phyloP scores from a whole-genome alignment of 2,797 vertebrate genomes.

The Eulemur albifrons region DNA sequence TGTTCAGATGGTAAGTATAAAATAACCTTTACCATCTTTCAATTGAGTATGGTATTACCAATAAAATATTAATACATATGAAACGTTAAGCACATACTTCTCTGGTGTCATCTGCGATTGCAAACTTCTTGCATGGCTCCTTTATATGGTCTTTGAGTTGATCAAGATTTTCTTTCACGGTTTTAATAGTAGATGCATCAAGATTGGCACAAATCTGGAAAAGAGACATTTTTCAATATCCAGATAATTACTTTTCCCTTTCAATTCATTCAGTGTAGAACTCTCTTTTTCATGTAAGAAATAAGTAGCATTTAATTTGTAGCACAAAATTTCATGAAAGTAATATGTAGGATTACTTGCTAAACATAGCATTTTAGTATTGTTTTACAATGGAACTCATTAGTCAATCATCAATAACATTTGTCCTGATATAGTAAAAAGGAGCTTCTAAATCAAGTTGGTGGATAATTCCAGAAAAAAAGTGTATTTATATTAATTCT shows the following conservation, averaged over 20 bases:
- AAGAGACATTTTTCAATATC: slow-evolving; percentile 54
- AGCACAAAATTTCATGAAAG: background rate
- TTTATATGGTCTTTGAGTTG: slow-evolving; percentile 86
- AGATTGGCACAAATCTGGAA: slow-evolving; percentile 96
- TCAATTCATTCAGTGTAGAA: background rate
- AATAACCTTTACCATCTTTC: background rate
- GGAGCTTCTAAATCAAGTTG: background rate
- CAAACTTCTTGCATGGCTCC: slow-evolving; percentile 88
- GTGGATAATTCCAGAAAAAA: background rate
- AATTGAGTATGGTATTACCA: background rate
- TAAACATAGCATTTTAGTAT: background rate
- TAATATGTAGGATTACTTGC: background rate
- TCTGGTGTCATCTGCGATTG: slow-evolving; percentile 88
- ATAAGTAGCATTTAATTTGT: background rate
- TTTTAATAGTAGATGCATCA: slow-evolving; percentile 94
- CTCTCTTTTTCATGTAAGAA: background rate
- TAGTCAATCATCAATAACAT: background rate
- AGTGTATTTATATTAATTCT: background rate
- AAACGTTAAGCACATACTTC: slow-evolving; percentile 82
- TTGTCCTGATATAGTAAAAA: background rate
- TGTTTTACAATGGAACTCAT: background rate
- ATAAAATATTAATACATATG: background rate
- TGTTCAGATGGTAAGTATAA: background rate
- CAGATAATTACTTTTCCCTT: slow-evolving; percentile 37
- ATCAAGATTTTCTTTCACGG: slow-evolving; percentile 79